A percentile compares a stretch with the other conserved stretches of the same genome.
These are phyloP conservation scores for Spialia ferax DNA, from an alignment of 2,888 invertebrate species.

Conservation along the genomic window DNA sequence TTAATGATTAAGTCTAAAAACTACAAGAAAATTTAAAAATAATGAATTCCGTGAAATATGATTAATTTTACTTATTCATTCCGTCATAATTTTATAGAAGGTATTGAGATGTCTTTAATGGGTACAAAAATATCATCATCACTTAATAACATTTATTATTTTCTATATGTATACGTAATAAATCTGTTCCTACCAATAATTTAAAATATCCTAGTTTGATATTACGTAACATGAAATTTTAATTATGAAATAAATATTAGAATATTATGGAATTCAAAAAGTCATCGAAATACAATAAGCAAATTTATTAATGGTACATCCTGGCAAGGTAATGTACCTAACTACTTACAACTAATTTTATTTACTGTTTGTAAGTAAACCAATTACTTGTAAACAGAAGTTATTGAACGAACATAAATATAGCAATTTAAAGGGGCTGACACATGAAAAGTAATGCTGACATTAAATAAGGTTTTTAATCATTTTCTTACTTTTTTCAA, in stretches of 20 bases:
- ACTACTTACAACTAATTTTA: too few species aligned
- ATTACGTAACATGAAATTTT: not conserved
- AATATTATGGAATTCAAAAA: not conserved
- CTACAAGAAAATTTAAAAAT: slow-evolving; percentile 45
- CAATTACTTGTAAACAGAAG: too few species aligned
- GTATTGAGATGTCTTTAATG: slow-evolving; percentile 68
- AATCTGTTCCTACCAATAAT: slow-evolving; percentile 32
- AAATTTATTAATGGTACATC: too few species aligned
- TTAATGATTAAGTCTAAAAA: slow-evolving; percentile 34
- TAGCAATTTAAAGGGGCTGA: too few species aligned
- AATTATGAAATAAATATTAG: not conserved
- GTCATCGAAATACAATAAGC: not conserved
- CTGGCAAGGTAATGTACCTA: too few species aligned
- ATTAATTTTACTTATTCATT: slow-evolving; percentile 47
- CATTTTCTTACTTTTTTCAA: too few species aligned
- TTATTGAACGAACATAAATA: too few species aligned
- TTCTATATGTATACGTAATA: slow-evolving; percentile 16
- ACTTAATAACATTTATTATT: slow-evolving; percentile 50
- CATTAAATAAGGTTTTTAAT: too few species aligned
- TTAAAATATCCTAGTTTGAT: slow-evolving; percentile 27
- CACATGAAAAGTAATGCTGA: too few species aligned
- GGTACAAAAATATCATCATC: slow-evolving; percentile 81
- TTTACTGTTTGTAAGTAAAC: too few species aligned
- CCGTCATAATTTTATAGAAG: slow-evolving; percentile 32
- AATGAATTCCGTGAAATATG: slow-evolving; percentile 38